Base-by-base conservation (phyloP, 1,140 invertebrate genomes). In the Rhizoglyphus robini region DNA sequence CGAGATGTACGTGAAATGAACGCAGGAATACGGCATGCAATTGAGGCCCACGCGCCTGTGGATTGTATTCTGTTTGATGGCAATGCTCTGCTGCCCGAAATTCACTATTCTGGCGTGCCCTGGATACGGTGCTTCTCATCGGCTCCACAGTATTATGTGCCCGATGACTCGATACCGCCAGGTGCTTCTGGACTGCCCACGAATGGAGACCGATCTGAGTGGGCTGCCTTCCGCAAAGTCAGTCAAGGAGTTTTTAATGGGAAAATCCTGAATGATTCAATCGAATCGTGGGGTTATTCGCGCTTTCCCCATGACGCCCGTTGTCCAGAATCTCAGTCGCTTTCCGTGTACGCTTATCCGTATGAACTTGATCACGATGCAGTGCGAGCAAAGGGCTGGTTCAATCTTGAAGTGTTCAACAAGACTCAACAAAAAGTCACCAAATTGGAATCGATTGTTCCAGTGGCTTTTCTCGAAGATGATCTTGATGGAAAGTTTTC, bases 341-440 rank as follows among this genome's bases (percentile, higher is more conserved):
- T 65, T 23, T 25, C 15, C 31, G 25, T 65, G 13, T 65, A 65
- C 29, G 29, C 11, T n/a, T 65, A 65, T 57, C 63, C 63, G 5
- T 25, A 65, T n/a, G 63, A 65, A 66, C 31, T 65, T 23, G 59
- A 65, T 57, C 66, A 65, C 63, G 8, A 67, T 65, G 18, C 66
- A 8, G 61, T 66, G 4, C 38, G 18, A 27, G 25, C 11, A 4
- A 11, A 8, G 8, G 36, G 18, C 18, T 41, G 36, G 36, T 41
- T 41, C 36, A 41, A 41, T 41, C 18, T 41, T 8, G 36, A 41
- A 41, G 36, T 18, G 36, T 41, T 41, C 18, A 18, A 11, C 36
- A 41, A 41, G 36, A 18, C 18, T 41, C 18, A 8, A 18, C 36
- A 41, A n/a, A n/a, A n/a, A n/a, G n/a, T n/a, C n/a, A n/a, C 18